Evolutionary conservation across 2,797 vertebrate species (phyloP).

Genomic region (Syngnathus rostellatus): DNA sequence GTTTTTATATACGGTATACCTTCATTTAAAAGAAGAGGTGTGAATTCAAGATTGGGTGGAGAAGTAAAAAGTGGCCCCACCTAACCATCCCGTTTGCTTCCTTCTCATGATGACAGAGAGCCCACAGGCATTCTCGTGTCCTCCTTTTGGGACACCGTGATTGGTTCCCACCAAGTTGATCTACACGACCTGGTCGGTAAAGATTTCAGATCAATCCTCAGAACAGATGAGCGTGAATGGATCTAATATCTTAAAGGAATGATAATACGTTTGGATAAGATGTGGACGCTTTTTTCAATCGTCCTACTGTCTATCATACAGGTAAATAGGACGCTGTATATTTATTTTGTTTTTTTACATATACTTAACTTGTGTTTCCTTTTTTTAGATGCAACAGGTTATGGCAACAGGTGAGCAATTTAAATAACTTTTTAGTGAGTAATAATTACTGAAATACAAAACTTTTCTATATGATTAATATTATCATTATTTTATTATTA

Average conservation of each 20-base stretch:
- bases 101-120: conserved; percentile 54
- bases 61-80: conserved; percentile 10
- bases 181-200: conserved; percentile 30
- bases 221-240: conserved; percentile 28
- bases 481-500: background rate
- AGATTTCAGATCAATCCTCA: conserved; percentile 39
- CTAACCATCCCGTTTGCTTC: conserved; percentile 30
- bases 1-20: background rate
- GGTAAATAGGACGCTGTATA: conserved; percentile 45
- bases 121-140: conserved; percentile 61
- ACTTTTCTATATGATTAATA: no score
- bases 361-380: background rate
- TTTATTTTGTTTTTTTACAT: background rate
- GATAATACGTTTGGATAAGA: conserved; percentile 41
- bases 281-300: conserved; percentile 44
- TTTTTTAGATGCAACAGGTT: conserved; percentile 46
- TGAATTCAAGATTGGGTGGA: background rate
- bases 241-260: conserved; percentile 32
- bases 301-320: conserved; percentile 56
- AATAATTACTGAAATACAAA: background rate
- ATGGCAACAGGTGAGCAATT: conserved; percentile 45
- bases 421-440: background rate
- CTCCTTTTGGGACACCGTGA: conserved; percentile 59
- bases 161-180: conserved; percentile 61
- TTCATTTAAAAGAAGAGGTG: conserved; percentile 1